Conservation (phyloP, 2,888 invertebrate genomes). For the Acleris literana region DNA sequence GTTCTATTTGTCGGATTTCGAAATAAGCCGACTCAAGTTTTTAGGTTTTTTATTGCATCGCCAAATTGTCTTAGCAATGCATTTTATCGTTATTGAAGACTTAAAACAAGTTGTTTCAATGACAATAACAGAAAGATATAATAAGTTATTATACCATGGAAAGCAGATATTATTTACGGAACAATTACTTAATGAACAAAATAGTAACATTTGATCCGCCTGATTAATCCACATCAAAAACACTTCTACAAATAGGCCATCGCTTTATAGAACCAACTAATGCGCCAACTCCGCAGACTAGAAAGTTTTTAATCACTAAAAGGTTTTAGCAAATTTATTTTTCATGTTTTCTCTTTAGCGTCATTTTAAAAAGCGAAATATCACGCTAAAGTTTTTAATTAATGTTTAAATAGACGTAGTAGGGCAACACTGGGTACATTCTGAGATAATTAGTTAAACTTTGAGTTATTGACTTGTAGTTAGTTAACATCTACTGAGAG, state of each 20-base stretch:
- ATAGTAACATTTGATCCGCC: not conserved
- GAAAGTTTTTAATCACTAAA: conserved; percentile 14
- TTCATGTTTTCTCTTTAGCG: conserved; percentile 17
- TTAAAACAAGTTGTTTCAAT: no score
- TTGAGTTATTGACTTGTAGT: conserved; percentile 59
- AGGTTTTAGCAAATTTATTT: conserved; percentile 16
- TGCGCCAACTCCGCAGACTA: conserved; percentile 10
- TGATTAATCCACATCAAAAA: conserved; percentile 1
- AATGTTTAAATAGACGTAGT: conserved; percentile 54
- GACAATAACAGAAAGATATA: no score
- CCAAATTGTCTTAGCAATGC: no score
- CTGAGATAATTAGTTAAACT: conserved; percentile 58
- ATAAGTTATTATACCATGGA: no score
- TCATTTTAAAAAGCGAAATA: conserved; percentile 23
- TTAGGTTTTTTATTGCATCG: no score
- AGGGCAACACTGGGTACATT: conserved; percentile 48
- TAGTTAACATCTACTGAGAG: conserved; percentile 44
- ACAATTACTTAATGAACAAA: not conserved
- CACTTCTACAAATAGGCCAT: not conserved
- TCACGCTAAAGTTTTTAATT: conserved; percentile 50
- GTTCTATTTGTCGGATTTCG: conserved; percentile 37
- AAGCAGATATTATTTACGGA: not conserved
- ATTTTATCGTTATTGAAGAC: no score
- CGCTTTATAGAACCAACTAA: conserved; percentile 8
- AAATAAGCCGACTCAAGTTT: not conserved